Conservation (phyloP, 2,888 invertebrate species). For the Eupithecia centaureata region DNA sequence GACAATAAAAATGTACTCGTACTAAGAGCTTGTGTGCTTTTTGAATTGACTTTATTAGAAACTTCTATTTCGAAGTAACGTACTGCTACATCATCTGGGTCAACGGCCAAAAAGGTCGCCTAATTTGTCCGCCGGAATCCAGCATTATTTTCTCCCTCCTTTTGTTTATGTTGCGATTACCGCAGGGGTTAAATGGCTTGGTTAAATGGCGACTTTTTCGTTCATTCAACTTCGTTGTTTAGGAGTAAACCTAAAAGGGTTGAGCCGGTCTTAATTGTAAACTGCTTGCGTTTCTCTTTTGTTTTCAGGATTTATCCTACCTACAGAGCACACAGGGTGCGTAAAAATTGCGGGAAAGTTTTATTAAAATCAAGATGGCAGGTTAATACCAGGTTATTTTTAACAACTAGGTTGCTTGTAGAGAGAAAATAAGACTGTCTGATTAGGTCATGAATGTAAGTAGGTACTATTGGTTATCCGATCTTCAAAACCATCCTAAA, state of each 20-base stretch:
- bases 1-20: neutral
- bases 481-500: neutral
- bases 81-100: slow-evolving; percentile 40
- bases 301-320: slow-evolving; percentile 50
- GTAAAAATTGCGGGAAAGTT: neutral
- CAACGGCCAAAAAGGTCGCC: slow-evolving; percentile 73
- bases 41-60: slow-evolving; percentile 4
- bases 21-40: neutral
- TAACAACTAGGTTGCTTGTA: neutral
- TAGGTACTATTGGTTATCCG: neutral
- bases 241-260: slow-evolving; percentile 76
- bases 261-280: slow-evolving; percentile 73
- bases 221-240: slow-evolving; percentile 74
- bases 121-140: slow-evolving; percentile 81
- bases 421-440: neutral
- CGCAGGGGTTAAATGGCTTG: slow-evolving; percentile 78
- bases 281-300: slow-evolving; percentile 70
- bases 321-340: slow-evolving; percentile 1
- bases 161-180: slow-evolving; percentile 82
- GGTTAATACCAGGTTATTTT: neutral
- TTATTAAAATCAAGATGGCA: slow-evolving; percentile 4
- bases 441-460: neutral
- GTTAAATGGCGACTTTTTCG: slow-evolving; percentile 76
- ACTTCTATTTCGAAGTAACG: neutral
- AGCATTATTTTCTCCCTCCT: slow-evolving; percentile 75